A percentile compares a stretch with the other conserved stretches of the same genome.
phyloP scores from a whole-genome alignment of 2,888 invertebrate species.

The Acrocyrtus sp. region DNA sequence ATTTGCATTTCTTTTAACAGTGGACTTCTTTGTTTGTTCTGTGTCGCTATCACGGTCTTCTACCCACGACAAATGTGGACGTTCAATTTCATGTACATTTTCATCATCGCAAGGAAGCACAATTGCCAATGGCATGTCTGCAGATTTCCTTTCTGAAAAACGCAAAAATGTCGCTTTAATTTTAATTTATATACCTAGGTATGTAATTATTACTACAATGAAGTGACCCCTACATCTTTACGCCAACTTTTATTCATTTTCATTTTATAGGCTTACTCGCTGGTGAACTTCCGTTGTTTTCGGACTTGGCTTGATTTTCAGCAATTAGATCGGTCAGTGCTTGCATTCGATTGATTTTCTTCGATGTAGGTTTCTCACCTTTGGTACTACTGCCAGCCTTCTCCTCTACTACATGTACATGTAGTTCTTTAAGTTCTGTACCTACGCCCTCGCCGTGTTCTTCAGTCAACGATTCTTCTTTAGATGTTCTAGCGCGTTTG shows the following conservation, averaged over 20 bases:
- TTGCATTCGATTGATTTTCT: conserved; percentile 15
- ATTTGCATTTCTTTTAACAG: conserved; percentile 6
- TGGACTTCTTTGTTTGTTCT: conserved; percentile 1
- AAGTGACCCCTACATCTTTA: too few species aligned
- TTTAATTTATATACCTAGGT: too few species aligned
- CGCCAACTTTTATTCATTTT: too few species aligned
- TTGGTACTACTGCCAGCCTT: background rate
- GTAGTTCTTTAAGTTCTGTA: too few species aligned
- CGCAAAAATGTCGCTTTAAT: too few species aligned
- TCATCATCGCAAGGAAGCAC: background rate
- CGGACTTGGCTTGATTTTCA: conserved; percentile 5
- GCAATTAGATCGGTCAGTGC: conserved; percentile 25
- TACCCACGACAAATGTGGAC: conserved; percentile 26
- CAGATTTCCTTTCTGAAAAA: too few species aligned
- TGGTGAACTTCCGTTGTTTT: too few species aligned
- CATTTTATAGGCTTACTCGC: too few species aligned
- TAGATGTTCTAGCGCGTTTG: conserved; percentile 11
- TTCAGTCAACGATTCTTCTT: conserved; percentile 1
- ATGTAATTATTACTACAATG: too few species aligned
- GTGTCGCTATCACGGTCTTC: background rate
- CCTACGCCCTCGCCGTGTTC: too few species aligned
- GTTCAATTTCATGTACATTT: conserved; percentile 24
- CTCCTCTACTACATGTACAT: too few species aligned
- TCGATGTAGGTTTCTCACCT: background rate
- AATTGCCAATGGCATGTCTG: too few species aligned